Base-by-base conservation (phyloP, 2,888 invertebrate species). In the Pandemis cinnamomeana region DNA sequence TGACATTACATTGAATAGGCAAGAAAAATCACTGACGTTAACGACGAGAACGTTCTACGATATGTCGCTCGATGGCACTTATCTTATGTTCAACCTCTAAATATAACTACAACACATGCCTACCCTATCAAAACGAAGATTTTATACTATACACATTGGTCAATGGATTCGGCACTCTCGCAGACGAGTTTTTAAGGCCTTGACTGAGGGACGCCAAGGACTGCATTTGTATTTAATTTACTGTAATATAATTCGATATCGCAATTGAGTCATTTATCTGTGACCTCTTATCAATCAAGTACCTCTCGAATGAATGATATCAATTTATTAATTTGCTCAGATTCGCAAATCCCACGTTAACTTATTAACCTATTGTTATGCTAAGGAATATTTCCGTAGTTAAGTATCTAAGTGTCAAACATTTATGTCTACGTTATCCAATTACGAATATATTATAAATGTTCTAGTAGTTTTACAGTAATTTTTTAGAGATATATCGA, bases 291-390 rank as follows among this genome's bases (percentile, higher is more conserved):
- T 58, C 44, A 27, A 11, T 51, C 51, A 42, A 71, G 71, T 60
- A 61, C 72, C 62, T 67, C 67, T 67, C 62, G 42, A 72, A 5
- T 15, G 51, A 61, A 61, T 60, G 71, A 71, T 67, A 71, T 67
- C 61, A 66, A 48, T 68, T 67, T 69, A 68, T 48, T 72, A 48
- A 53, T 20, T 72, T 48, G 55, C 60, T 55, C 62, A 62, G 67
- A 55, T 48, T 36, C 6, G 13, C 41, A 44, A 41, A 53, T 48
- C 13, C 27, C 27, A 15, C 44, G 44, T 64, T 48, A 44, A 62
- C n/a, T 64, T 44, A 48, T 55, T 53, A 7, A 42, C 27, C 27
- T 15, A 67, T 67, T 27, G 11, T 42, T 63, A 44, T 15, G 11
- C 7, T 36, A 66, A 66, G 51, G 55, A 55, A 55, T 55, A 55